Conservation (phyloP, 2,113 vertebrate species). For the Glareola pratincola region DNA sequence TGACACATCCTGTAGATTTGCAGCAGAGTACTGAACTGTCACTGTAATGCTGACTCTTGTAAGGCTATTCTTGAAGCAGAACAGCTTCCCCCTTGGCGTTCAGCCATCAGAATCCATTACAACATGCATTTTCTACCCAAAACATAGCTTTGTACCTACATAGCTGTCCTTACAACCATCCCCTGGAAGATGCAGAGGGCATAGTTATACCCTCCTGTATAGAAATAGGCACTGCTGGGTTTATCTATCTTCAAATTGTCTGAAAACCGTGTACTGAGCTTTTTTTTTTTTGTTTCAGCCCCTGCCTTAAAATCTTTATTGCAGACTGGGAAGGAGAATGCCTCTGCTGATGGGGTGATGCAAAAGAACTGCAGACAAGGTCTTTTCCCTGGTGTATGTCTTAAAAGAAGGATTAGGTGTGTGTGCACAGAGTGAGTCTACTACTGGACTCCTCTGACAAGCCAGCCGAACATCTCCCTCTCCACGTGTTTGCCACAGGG, state of each 20-base stretch:
- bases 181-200: neutral
- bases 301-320: neutral
- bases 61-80: constrained; percentile 59
- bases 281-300: neutral
- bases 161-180: neutral
- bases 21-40: constrained; percentile 55
- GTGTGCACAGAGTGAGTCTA: neutral
- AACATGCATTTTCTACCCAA: constrained; percentile 33
- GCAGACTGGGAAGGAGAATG: neutral
- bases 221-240: neutral
- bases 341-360: neutral
- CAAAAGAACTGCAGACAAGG: neutral
- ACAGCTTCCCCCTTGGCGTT: constrained; percentile 52
- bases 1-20: constrained; percentile 64
- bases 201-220: neutral
- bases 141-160: constrained; percentile 2
- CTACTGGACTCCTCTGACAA: neutral
- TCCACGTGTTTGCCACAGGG: neutral
- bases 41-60: constrained; percentile 61
- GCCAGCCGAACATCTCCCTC: neutral
- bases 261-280: neutral
- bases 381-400: neutral
- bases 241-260: neutral
- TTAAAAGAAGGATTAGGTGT: neutral
- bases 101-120: constrained; percentile 39